A percentile compares a stretch with the other conserved stretches of the same genome.
Evolutionary conservation across 2,888 invertebrate genomes (phyloP).

Genomic region (Oxystoma pomonae): DNA sequence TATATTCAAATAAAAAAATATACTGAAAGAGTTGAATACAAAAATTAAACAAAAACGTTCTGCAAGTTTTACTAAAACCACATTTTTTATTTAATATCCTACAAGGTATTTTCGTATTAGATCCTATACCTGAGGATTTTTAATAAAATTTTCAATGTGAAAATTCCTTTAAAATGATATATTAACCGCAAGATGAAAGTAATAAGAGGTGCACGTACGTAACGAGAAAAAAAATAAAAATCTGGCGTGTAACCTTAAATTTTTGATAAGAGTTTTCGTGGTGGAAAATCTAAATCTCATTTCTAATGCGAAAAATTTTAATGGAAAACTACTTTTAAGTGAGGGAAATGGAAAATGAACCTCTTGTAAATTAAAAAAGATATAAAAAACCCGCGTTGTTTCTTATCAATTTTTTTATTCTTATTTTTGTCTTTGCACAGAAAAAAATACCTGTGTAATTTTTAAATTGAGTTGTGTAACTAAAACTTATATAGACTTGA

Average conservation of each 20-base stretch:
- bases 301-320: background rate
- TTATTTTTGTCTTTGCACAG: no score
- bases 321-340: background rate
- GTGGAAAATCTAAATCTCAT: background rate
- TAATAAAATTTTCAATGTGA: background rate
- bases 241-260: background rate
- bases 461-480: no score
- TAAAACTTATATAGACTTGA: no score
- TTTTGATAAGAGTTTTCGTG: background rate
- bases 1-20: no score
- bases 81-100: no score
- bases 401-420: no score
- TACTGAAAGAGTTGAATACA: no score
- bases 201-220: background rate
- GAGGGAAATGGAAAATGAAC: background rate
- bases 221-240: background rate
- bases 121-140: background rate
- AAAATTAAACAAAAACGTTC: no score
- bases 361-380: no score
- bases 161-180: background rate
- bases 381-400: no score
- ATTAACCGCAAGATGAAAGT: background rate
- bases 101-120: background rate
- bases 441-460: no score
- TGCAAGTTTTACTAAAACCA: no score